phyloP scores from a whole-genome alignment of 2,113 vertebrate species.

The Halcyon malimbica region DNA sequence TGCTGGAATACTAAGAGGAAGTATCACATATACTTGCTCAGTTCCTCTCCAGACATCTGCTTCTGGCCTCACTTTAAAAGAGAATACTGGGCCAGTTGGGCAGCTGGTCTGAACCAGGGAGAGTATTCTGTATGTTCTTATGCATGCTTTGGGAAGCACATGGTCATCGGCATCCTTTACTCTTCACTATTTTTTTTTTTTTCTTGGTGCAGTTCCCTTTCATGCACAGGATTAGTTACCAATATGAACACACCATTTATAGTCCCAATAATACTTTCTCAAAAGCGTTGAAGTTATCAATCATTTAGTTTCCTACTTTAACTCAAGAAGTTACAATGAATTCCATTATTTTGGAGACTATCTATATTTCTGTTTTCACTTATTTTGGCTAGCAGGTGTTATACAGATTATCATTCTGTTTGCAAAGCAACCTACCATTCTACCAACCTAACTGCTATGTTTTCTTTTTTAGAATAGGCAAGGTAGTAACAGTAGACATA shows the following conservation, averaged over 20 bases:
- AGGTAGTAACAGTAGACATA: not conserved
- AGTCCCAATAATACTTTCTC: not conserved
- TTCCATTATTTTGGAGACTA: not conserved
- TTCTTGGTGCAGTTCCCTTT: not conserved
- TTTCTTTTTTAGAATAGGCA: not conserved
- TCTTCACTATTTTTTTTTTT: not conserved
- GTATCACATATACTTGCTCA: not conserved
- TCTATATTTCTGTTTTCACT: not conserved
- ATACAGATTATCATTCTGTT: not conserved
- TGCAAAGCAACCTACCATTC: not conserved
- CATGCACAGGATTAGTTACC: not conserved
- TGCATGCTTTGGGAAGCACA: rapidly evolving
- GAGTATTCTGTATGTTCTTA: rapidly evolving
- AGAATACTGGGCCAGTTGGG: not conserved
- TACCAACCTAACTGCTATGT: not conserved
- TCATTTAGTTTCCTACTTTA: not conserved
- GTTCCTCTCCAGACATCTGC: not conserved
- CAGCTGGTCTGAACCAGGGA: not conserved
- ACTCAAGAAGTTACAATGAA: not conserved
- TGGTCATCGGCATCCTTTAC: not conserved
- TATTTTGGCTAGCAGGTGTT: not conserved
- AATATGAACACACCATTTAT: rapidly evolving
- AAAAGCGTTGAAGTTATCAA: not conserved
- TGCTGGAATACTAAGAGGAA: not conserved
- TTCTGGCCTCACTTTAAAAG: not conserved